Evolutionary conservation across 92 coral and sea anemone species (phyloP).

Genomic region (Palythoa heliodiscus): DNA sequence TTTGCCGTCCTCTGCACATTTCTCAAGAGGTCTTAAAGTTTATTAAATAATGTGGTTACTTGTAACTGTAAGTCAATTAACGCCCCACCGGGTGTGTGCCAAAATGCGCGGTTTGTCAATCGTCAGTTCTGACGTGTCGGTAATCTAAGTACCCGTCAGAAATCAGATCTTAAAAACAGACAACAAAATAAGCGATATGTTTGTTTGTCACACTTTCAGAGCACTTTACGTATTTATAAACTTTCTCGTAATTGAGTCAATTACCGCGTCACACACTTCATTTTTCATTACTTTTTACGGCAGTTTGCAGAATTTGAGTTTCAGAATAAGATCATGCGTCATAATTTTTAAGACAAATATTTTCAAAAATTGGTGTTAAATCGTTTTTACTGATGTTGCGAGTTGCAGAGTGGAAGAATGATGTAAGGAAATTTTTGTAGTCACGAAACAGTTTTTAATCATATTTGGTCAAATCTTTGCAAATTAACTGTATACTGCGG

Average conservation of each 20-base stretch:
- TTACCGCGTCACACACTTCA: no score
- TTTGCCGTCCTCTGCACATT: background rate
- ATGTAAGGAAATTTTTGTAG: no score
- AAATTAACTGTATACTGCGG: no score
- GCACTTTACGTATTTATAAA: constrained; percentile 18
- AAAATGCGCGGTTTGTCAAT: constrained; percentile 8
- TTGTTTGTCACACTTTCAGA: constrained; percentile 15
- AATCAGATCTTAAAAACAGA: background rate
- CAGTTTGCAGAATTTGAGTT: no score
- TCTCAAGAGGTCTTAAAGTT: background rate
- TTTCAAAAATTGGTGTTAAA: no score
- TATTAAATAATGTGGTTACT: background rate
- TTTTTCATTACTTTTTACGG: no score
- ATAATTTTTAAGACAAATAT: no score
- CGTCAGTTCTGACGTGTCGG: background rate
- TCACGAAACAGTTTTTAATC: no score
- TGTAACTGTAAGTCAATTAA: constrained; percentile 14
- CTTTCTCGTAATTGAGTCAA: background rate
- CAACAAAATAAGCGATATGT: constrained; percentile 23
- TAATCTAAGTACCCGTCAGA: background rate
- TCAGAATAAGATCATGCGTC: no score
- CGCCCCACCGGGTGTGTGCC: constrained; percentile 2
- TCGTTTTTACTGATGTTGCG: no score
- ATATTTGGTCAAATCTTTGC: no score
- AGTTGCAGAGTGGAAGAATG: no score